These are phyloP conservation scores for Eupithecia exiguata DNA, from an alignment of 2,888 invertebrate species.

Conservation along the genomic window DNA sequence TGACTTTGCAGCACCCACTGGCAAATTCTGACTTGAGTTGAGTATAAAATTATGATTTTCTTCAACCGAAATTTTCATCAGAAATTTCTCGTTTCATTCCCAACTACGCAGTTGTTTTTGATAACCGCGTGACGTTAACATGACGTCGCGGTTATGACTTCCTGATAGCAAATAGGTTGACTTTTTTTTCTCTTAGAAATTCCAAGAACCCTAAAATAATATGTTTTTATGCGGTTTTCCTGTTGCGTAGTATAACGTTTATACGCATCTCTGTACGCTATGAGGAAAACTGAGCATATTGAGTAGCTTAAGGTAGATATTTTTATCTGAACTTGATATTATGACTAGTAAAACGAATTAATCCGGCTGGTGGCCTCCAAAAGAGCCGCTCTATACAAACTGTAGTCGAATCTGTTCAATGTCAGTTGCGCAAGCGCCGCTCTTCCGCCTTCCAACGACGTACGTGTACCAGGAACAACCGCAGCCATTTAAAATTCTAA, in stretches of 20 bases:
- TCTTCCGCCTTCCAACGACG: conserved; percentile 74
- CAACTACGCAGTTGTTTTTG: conserved; percentile 25
- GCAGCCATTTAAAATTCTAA: conserved; percentile 65
- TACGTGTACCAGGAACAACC: conserved; percentile 67
- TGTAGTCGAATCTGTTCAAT: conserved; percentile 62
- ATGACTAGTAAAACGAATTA: conserved; percentile 64
- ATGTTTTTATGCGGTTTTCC: conserved; percentile 59
- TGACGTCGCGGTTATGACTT: conserved; percentile 5
- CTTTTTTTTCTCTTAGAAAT: conserved; percentile 53
- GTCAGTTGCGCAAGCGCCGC: conserved; percentile 81
- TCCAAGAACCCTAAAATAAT: conserved; percentile 54
- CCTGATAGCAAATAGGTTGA: not conserved
- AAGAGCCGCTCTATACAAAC: conserved; percentile 50
- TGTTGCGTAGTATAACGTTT: conserved; percentile 33
- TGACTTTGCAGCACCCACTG: conserved; percentile 67
- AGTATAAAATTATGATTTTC: not conserved
- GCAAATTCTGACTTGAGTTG: conserved; percentile 48
- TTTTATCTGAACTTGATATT: conserved; percentile 54
- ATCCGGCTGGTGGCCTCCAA: conserved; percentile 76
- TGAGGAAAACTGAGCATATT: conserved; percentile 50
- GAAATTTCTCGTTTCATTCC: conserved; percentile 37
- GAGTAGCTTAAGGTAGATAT: conserved; percentile 12
- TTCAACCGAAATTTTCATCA: conserved; percentile 36
- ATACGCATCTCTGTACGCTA: conserved; percentile 17
- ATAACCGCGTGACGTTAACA: not conserved